These are phyloP conservation scores for Plodia interpunctella DNA, from an alignment of 1,140 invertebrate genomes.

Conservation along the genomic window DNA sequence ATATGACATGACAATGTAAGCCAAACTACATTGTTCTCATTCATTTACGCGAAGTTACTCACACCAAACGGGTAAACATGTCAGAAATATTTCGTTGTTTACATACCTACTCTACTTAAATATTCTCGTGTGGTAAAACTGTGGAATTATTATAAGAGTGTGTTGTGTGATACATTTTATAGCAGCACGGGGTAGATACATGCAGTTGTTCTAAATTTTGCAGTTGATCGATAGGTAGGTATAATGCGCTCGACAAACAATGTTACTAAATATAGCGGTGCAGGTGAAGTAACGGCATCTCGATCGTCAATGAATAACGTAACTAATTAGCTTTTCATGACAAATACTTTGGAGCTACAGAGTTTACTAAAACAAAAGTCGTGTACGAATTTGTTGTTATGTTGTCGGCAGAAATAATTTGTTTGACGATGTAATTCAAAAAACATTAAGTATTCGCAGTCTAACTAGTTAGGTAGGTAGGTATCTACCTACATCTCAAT, in stretches of 20 bases:
- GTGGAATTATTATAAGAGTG: neutral
- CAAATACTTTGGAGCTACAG: too few relatives aligned
- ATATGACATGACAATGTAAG: neutral
- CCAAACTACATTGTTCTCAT: neutral
- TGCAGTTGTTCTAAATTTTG: slow-evolving; percentile 26
- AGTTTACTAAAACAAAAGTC: too few relatives aligned
- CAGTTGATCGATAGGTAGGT: slow-evolving; percentile 47
- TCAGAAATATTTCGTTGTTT: neutral
- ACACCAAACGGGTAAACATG: neutral
- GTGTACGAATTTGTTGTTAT: too few relatives aligned
- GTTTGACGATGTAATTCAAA: too few relatives aligned
- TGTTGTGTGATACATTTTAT: slow-evolving; percentile 10
- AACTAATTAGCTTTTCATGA: too few relatives aligned
- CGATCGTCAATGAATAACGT: neutral
- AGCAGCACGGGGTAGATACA: neutral
- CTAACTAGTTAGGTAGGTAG: too few relatives aligned
- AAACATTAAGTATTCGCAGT: too few relatives aligned
- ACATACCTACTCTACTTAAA: too few relatives aligned
- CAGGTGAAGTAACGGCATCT: slow-evolving; percentile 27
- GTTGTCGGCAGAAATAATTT: too few relatives aligned
- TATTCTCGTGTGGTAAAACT: neutral
- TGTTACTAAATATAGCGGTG: slow-evolving; percentile 66
- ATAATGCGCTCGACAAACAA: slow-evolving; percentile 54
- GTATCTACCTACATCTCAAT: too few relatives aligned
- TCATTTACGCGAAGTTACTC: neutral